Evolutionary conservation across 2,888 invertebrate genomes (phyloP), one percentile per base, ranked within the genome.

Genomic region (Epinotia bilunana): DNA sequence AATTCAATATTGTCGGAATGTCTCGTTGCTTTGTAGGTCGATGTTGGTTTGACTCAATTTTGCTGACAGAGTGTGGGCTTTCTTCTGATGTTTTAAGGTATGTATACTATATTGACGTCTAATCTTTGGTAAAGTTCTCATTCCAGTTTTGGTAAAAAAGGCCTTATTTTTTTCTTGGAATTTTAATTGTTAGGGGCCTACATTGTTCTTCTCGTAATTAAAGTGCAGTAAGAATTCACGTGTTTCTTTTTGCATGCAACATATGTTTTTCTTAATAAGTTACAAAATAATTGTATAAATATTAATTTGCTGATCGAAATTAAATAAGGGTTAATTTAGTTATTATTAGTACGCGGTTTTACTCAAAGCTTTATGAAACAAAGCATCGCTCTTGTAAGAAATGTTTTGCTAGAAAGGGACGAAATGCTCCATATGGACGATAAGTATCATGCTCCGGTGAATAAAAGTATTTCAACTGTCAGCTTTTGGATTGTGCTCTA

Each of bases 1-100:
- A 28, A 64, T 74, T 74, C 58, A 60, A 74, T 74, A 60, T 65
- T 65, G 69, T 70, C 60, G 18, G 62, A 62, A 53, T 62, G 7
- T 53, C 55, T 61, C 20, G 39, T 13, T 28, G 53, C 23, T 58
- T 46, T 55, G 18, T 63, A 13, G 33, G 55, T 28, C 16, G n/a
- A 33, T 11, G 18, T 43, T 64, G 18, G 39, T 20, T 20, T 23
- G 13, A 64, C 3, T 16, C n/a, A 53, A 53, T 53, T 49, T 49
- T 49, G 49, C 16, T 16, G 49, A 13, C 49, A 49, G 13, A 16
- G 16, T 49, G 49, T 49, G 3, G 16, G 13, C 16, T 49, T 12
- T 46, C 20, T 46, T 46, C 20, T 55, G 55, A 16, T 49, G 49
- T 49, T 39, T 39, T 16, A 13, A 49, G 4, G 46, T 49, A 49